Percentiles rank a stretch among this genome's conserved stretches.
Conservation (phyloP, 2,888 invertebrate genomes). For the Diplazon laetatorius region DNA sequence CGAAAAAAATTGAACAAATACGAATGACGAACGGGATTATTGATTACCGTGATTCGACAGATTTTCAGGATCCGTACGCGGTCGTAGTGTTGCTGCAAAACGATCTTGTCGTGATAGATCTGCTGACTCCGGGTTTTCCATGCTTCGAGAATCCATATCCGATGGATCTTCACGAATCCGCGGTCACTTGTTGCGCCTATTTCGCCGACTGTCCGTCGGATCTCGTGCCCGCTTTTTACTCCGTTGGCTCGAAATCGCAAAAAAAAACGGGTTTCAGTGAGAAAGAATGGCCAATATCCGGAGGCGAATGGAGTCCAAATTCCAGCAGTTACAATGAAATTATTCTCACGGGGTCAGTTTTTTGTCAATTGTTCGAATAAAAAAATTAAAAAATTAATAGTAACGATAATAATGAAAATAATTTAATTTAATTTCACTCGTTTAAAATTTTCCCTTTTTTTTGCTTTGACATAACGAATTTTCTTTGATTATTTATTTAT, state of each 20-base stretch:
- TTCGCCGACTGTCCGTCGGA: slow-evolving; percentile 99
- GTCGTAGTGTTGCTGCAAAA: slow-evolving; percentile 98
- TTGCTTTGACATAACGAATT: too few relatives aligned
- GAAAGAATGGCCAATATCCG: slow-evolving; percentile 97
- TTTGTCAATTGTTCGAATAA: too few relatives aligned
- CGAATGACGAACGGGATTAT: too few relatives aligned
- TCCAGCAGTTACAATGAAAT: slow-evolving; percentile 99
- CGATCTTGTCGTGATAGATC: slow-evolving; percentile 98
- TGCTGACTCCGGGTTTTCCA: slow-evolving; percentile 97
- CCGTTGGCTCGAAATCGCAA: slow-evolving; percentile 90
- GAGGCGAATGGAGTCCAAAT: slow-evolving; percentile 97
- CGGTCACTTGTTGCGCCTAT: slow-evolving; percentile 98
- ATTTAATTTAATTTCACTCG: too few relatives aligned
- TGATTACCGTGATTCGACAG: slow-evolving; percentile 84
- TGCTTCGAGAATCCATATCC: slow-evolving; percentile 99
- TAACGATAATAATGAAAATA: too few relatives aligned
- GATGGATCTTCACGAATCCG: slow-evolving; percentile 99
- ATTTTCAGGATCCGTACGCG: slow-evolving; percentile 98
- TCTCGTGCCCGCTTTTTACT: slow-evolving; percentile 98
- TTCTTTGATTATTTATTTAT: too few relatives aligned
- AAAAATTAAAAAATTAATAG: too few relatives aligned
- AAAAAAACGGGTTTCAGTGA: slow-evolving; percentile 93
- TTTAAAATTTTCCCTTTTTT: background rate
- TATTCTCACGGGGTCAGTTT: slow-evolving; percentile 95
- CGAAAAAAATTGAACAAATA: background rate